Base-by-base conservation (phyloP, 2,113 vertebrate genomes). In the Neolamprologus variostigma region DNA sequence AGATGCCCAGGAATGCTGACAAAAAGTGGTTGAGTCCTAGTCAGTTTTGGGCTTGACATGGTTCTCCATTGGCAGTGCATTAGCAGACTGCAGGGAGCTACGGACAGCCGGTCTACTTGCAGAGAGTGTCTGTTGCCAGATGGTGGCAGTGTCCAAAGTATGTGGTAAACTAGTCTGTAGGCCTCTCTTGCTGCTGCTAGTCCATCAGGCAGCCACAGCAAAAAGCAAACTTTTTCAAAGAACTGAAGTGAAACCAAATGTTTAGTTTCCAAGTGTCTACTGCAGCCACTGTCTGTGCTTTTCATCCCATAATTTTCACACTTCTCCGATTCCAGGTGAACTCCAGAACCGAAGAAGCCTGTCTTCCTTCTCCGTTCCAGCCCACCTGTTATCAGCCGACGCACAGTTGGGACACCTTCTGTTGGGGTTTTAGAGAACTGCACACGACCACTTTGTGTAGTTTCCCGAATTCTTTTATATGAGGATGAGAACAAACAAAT, bases 41-140 rank as follows among this genome's bases (percentile, higher is more conserved):
- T 45, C n/a, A 73, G 37, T 7, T 45, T 26, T 40, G 33, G 3
- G 63, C 35, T 68, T 0, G 2, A 40, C 63, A 2, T 68, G n/a
- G 35, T 68, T 40, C 35, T 68, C 63, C 63, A 40, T 23, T 68
- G 35, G 35, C 35, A 71, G 63, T 40, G 63, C 35, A 21, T 68
- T 40, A 14, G n/a, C 63, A 68, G 63, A 1, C 4, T 1, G 1
- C 33, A 68, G 63, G 2, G 19, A 68, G 63, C 63, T 68, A 23
- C 0, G 2, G 35, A 40, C 35, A 40, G 35, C 63, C 7, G 1
- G 5, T 68, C n/a, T 40, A 40, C 35, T 9, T 40, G 2, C 35
- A 68, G 3, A 68, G 0, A 40, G 63, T 14, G n/a, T 68, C 35
- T 40, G 35, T 71, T 71, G 35, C 63, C 63, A 71, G 63, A 71